These are phyloP conservation scores for Araneus ventricosus DNA, from an alignment of 1,140 invertebrate genomes.

Conservation along the genomic window DNA sequence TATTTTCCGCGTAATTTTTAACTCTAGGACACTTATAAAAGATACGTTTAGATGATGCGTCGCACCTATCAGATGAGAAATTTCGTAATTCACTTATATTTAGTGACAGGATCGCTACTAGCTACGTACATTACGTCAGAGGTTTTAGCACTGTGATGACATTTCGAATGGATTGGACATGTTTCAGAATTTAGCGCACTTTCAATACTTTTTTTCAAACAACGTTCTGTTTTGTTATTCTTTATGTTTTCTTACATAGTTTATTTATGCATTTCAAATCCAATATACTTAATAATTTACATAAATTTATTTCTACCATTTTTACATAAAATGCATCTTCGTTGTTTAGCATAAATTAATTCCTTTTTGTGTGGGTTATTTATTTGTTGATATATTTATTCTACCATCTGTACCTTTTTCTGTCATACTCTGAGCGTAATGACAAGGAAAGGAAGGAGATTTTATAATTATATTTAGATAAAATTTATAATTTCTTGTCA, in stretches of 20 bases:
- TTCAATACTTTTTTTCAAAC: too few relatives aligned
- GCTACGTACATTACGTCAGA: slow-evolving; percentile 6
- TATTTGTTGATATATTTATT: background rate
- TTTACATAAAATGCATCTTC: background rate
- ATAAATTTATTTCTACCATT: background rate
- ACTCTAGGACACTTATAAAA: slow-evolving; percentile 52
- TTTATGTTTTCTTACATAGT: too few relatives aligned
- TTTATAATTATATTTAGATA: background rate
- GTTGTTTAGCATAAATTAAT: background rate
- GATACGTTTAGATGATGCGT: slow-evolving; percentile 43
- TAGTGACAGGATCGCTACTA: slow-evolving; percentile 6
- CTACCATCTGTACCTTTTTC: background rate
- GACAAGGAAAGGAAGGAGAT: background rate
- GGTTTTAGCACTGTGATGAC: background rate
- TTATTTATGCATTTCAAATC: too few relatives aligned
- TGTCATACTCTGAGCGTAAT: slow-evolving; percentile 13
- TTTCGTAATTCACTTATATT: slow-evolving; percentile 57
- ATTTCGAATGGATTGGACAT: background rate
- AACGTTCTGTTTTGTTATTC: too few relatives aligned
- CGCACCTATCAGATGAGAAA: slow-evolving; percentile 42
- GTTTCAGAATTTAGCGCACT: background rate
- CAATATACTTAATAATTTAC: too few relatives aligned
- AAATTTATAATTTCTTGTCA: slow-evolving; percentile 2
- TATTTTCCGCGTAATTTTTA: slow-evolving; percentile 71
- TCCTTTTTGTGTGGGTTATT: background rate